Percentiles rank a stretch among this genome's conserved stretches.
These are phyloP conservation scores for Sinopyrophorus schimmeli DNA, from an alignment of 2,888 invertebrate genomes.

Conservation along the genomic window DNA sequence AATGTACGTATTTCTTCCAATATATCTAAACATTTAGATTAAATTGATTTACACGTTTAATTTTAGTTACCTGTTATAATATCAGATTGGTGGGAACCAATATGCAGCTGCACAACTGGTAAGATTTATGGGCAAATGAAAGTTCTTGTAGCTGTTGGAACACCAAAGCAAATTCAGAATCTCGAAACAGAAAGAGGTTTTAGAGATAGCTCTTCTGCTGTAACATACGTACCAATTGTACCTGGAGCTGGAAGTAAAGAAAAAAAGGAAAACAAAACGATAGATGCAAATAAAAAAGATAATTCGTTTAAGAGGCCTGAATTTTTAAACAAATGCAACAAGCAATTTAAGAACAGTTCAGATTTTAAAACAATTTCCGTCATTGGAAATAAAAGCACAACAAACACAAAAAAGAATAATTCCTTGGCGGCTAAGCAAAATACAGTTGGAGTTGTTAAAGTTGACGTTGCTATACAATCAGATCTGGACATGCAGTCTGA, in stretches of 20 bases:
- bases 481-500: slow-evolving; percentile 29
- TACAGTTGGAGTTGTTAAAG: slow-evolving; percentile 3
- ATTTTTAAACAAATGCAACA: slow-evolving; percentile 10
- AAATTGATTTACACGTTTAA: slow-evolving; percentile 11
- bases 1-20: slow-evolving; percentile 52
- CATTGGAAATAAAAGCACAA: no score
- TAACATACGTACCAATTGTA: slow-evolving; percentile 34
- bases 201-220: slow-evolving; percentile 45
- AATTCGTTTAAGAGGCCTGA: slow-evolving; percentile 9
- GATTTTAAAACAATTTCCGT: no score
- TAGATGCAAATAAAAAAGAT: neutral
- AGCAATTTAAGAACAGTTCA: no score
- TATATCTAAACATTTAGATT: neutral
- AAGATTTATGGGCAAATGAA: slow-evolving; percentile 59
- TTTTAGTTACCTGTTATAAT: slow-evolving; percentile 63
- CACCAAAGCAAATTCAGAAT: slow-evolving; percentile 61
- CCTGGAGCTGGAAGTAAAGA: slow-evolving; percentile 6
- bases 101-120: slow-evolving; percentile 55
- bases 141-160: slow-evolving; percentile 63
- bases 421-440: no score
- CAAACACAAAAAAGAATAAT: no score
- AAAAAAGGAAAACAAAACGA: slow-evolving; percentile 8
- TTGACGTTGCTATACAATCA: slow-evolving; percentile 28
- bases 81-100: slow-evolving; percentile 63
- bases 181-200: slow-evolving; percentile 55